These are phyloP conservation scores for Protaetia brevitarsis DNA, from an alignment of 1,140 invertebrate species.

Conservation along the genomic window DNA sequence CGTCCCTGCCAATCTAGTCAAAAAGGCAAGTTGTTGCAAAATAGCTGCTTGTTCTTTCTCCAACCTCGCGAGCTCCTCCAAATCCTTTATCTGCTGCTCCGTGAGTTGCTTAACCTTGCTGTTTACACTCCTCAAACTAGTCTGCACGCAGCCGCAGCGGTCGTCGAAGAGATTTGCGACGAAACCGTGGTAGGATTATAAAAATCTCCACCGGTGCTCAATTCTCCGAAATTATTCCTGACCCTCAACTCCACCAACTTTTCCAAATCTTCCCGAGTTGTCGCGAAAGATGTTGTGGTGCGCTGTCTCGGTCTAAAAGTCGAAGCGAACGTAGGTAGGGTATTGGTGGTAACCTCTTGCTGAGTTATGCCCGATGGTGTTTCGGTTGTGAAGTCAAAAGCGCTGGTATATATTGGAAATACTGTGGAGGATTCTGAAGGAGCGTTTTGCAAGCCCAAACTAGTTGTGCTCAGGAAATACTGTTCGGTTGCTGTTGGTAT, in stretches of 20 bases:
- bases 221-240: constrained; percentile 9
- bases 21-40: constrained; percentile 43
- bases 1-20: constrained; percentile 41
- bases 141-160: constrained; percentile 26
- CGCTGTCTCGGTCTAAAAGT: background rate
- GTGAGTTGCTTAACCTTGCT: constrained; percentile 33
- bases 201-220: constrained; percentile 16
- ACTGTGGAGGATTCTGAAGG: background rate
- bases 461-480: background rate
- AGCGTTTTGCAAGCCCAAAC: constrained; percentile 15
- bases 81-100: constrained; percentile 43
- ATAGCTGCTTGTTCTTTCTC: constrained; percentile 45
- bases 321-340: background rate
- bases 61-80: constrained; percentile 40
- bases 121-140: constrained; percentile 15
- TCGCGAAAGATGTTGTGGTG: background rate
- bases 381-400: constrained; percentile 22
- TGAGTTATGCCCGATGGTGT: background rate
- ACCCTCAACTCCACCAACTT: constrained; percentile 13
- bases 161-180: constrained; percentile 18
- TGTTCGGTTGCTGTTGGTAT: background rate
- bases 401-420: constrained; percentile 21
- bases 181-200: constrained; percentile 8
- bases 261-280: background rate
- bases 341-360: constrained; percentile 18